Base-by-base conservation (phyloP, 2,888 invertebrate genomes). In the Drosophila hawaiiensis region DNA sequence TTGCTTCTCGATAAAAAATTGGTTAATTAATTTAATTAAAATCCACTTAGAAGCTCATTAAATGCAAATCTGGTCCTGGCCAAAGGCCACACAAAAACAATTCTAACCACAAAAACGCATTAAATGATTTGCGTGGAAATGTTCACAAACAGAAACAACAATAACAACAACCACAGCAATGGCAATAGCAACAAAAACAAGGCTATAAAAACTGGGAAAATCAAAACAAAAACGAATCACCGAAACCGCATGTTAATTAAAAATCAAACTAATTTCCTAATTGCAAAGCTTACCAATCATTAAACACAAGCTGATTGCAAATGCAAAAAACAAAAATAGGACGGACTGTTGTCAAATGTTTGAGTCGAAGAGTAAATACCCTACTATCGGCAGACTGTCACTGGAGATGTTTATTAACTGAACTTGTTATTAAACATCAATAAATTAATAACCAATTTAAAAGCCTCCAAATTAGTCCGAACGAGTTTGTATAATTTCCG, bases 211-310 rank as follows among this genome's bases (percentile, higher is more conserved):
- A 47, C 31, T 2, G 59, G 39, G 50, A 73, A 60, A 53, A 35
- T 43, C 55, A 68, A 78, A 77, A 70, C 25, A 60, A 67, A 77
- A 78, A 74, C 54, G 63, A 63, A 73, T 68, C 60, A 59, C 64
- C 68, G 53, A 83, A 86, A 88, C 88, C 88, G 83, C 89, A 90
- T 90, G 91, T 88, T 87, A 90, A 88, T 88, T 88, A 88, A 90
- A 91, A 88, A 88, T 88, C 91, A 90, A 88, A 88, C 91, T 88
- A 88, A 88, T 88, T 88, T 88, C 91, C 88, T 88, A 88, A 88
- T 90, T 90, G 88, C 87, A 83, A 85, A 80, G 81, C 87, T 80
- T 70, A 83, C 82, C 82, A 88, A 90, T 89, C 87, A 90, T 87
- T 87, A 89, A 87, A 82, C 86, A 88, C 86, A 80, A 76, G 66